phyloP scores from a whole-genome alignment of 2,113 vertebrate species.

The Nannobrachium achirus region DNA sequence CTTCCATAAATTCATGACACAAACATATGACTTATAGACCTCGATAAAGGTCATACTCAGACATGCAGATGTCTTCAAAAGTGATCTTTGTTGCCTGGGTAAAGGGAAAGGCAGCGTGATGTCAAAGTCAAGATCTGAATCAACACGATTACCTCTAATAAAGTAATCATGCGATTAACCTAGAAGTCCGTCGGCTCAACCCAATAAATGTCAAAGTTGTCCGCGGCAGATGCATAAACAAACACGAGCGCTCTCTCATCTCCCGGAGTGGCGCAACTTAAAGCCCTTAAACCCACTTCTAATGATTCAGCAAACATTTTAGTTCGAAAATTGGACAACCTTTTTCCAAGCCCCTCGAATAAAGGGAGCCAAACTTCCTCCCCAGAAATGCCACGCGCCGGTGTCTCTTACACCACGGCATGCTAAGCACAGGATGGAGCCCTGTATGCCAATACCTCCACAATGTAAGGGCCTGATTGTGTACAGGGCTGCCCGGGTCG shows the following conservation, averaged over 20 bases:
- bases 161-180: constrained; percentile 66
- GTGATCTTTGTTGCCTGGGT: constrained; percentile 65
- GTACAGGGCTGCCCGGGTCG: constrained; percentile 64
- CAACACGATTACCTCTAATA: constrained; percentile 67
- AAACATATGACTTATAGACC: too few relatives aligned
- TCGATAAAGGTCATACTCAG: not conserved
- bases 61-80: constrained; percentile 38
- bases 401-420: constrained; percentile 69
- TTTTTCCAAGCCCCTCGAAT: constrained; percentile 37
- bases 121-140: constrained; percentile 57
- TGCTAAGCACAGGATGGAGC: constrained; percentile 66
- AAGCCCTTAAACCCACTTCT: constrained; percentile 50
- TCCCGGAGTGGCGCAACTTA: constrained; percentile 42
- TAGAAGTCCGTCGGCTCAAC: constrained; percentile 39
- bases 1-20: too few relatives aligned
- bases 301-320: constrained; percentile 77
- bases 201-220: constrained; percentile 64
- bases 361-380: constrained; percentile 60
- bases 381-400: constrained; percentile 66
- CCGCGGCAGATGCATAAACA: constrained; percentile 59
- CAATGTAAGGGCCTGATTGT: constrained; percentile 69
- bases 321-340: constrained; percentile 56
- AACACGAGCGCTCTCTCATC: constrained; percentile 58
- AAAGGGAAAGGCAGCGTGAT: constrained; percentile 39
- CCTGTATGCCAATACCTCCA: constrained; percentile 67